Base-by-base conservation (phyloP, 2,797 vertebrate genomes). In the Enteromius anoplus region DNA sequence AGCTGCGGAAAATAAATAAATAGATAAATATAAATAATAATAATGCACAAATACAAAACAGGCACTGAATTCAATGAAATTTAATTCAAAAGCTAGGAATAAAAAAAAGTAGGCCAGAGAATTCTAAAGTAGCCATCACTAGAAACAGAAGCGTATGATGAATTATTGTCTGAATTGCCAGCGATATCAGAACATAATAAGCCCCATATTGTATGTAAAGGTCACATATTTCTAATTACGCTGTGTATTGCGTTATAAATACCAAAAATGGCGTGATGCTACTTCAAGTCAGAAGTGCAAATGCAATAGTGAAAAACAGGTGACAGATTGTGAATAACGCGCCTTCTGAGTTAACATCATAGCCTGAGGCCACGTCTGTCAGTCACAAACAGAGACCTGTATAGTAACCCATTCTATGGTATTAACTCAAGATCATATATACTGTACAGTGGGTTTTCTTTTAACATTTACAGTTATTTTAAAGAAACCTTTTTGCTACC, bases 261-360 rank as follows among this genome's bases (percentile, higher is more conserved):
- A 60, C 8, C 37, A 80, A 45, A 37, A 55, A 29, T 40, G n/a
- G 47, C 23, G 77, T 55, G 66, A 80, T 80, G 78, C 14, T 69
- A 29, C 53, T 60, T 76, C 9, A 45, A 42, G 73, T 60, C 34
- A 60, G n/a, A 76, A 76, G 14, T 4, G 2, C 11, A 75, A 55
- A 21, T 23, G 53, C 73, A 76, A 17, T 15, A 76, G 73, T 42
- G 37, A 60, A 76, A 60, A 76, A 60, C 53, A 42, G 55, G 73
- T 60, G 55, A 42, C 37, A 45, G 53, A 45, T 76, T 62, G 73
- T 45, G 55, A 60, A 60, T 76, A 60, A 60, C 11, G 5, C n/a
- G 2, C 55, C n/a, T 42, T 37, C 45, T 45, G 23, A 42, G 55
- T 21, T 76, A 10, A 29, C 53, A 60, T 42, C 73, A 60, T 60